Evolutionary conservation across 2,888 invertebrate genomes (phyloP), one percentile per base, ranked within the genome.

Genomic region (Neria commutata): DNA sequence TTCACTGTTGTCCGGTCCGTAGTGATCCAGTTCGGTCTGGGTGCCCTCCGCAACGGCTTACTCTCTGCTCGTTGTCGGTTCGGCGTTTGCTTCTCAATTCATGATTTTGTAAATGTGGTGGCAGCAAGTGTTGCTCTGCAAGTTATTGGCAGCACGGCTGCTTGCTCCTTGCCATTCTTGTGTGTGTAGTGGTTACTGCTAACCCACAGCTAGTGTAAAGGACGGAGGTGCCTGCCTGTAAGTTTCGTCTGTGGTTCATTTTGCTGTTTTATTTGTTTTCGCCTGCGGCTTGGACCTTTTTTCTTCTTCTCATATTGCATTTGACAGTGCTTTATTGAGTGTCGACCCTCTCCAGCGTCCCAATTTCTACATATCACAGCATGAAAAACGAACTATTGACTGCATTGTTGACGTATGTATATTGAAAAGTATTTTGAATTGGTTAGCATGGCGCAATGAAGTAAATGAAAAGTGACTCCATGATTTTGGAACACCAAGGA

Each of bases 61-160:
- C n/a, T n/a, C n/a, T n/a, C 11, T 37, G 37, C 37, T 37, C 37
- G 8, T 37, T 37, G 37, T n/a, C n/a, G 42, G 42, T 19, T 42
- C 21, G 42, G 19, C 42, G 47, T 26, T 47, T 47, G 47, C 25
- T 24, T 6, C 16, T 14, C 19, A 23, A 40, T 52, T 29, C 48
- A 17, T 49, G 49, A 33, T n/a, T 33, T 49, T 51, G 51, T 34
- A 34, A 23, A 11, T 33, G 48, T 25, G 48, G 54, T 55, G 37
- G 40, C 48, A 5, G 40, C 48, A 40, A 55, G 54, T 55, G 54
- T 47, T 55, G 54, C 37, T n/a, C n/a, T 23, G 37, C 51, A 37
- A n/a, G 23, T 52, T 57, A 57, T 57, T 57, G 51, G 57, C 57
- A 52, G 52, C 47, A 50, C 25, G 37, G 24, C n/a, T n/a, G n/a